Evolutionary conservation across 1,140 invertebrate genomes (phyloP).

Genomic region (Pissodes strobi): DNA sequence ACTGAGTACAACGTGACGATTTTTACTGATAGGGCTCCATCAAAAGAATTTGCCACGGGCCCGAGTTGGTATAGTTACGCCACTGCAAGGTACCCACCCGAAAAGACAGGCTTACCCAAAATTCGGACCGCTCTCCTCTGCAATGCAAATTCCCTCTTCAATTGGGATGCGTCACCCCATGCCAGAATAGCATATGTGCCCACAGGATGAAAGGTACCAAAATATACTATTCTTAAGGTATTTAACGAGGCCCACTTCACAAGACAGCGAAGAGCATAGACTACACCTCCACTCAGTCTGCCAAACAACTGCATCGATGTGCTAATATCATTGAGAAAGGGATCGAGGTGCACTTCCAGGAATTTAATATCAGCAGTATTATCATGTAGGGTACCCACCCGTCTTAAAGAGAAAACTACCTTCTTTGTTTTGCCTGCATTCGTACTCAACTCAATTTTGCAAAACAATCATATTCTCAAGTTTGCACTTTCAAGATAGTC

Average conservation of each 20-base stretch:
- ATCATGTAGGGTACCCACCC: background rate
- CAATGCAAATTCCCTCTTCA: background rate
- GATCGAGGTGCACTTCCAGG: background rate
- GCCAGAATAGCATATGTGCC: slow-evolving; percentile 2
- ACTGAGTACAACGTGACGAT: too few relatives aligned
- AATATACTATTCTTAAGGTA: background rate
- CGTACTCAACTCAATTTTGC: background rate
- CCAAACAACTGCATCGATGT: slow-evolving; percentile 1
- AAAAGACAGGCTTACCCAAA: background rate
- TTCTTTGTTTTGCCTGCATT: too few relatives aligned
- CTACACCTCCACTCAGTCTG: too few relatives aligned
- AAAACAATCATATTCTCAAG: background rate
- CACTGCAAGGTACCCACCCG: background rate
- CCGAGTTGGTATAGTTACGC: too few relatives aligned
- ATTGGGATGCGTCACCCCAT: background rate
- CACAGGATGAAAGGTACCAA: background rate
- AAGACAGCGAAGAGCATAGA: too few relatives aligned
- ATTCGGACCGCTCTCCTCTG: background rate
- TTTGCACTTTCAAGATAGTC: background rate
- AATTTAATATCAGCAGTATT: too few relatives aligned
- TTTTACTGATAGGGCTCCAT: too few relatives aligned
- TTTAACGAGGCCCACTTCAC: background rate
- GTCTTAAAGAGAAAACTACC: too few relatives aligned
- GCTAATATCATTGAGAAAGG: background rate
- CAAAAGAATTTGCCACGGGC: too few relatives aligned